Percentiles rank a stretch among this genome's conserved stretches.
Evolutionary conservation across 2,888 invertebrate species (phyloP).

Genomic region (Drosophila fungiperda): DNA sequence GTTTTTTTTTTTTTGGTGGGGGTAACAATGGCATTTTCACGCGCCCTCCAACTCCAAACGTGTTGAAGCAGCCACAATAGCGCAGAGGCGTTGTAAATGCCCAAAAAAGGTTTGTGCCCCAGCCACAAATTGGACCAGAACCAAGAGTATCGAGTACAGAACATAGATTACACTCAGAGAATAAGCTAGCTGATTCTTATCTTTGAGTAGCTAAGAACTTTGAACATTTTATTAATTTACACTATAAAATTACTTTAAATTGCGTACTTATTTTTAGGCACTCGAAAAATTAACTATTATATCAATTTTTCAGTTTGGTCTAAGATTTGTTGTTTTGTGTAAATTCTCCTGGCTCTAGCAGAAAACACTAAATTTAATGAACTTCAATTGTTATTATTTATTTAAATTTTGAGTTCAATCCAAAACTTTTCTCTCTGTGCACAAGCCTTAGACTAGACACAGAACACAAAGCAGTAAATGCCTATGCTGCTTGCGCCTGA

Average conservation of each 20-base stretch:
- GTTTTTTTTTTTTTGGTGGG: constrained; percentile 13
- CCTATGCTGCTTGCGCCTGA: constrained; percentile 24
- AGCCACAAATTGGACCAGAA: constrained; percentile 50
- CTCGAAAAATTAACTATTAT: fast-evolving
- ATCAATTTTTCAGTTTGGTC: not conserved
- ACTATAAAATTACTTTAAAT: not conserved
- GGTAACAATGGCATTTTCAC: constrained; percentile 74
- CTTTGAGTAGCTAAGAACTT: not conserved
- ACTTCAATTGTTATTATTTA: not conserved
- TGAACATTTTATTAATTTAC: not conserved
- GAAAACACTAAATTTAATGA: not conserved
- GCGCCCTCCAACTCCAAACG: constrained; percentile 59
- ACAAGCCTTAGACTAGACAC: constrained; percentile 4
- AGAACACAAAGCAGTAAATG: constrained; percentile 30
- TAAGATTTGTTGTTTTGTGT: not conserved
- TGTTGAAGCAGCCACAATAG: constrained; percentile 56
- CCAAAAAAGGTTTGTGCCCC: constrained; percentile 70
- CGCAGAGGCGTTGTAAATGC: constrained; percentile 77
- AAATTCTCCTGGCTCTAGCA: fast-evolving
- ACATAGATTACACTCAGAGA: constrained; percentile 31
- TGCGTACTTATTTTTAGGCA: not conserved
- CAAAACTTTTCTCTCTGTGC: not conserved
- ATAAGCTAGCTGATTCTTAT: not conserved
- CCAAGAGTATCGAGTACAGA: constrained; percentile 5
- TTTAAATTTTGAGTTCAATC: not conserved